These are phyloP conservation scores for Xiphorhynchus erythropygius DNA, from an alignment of 2,797 vertebrate genomes.

Conservation along the genomic window DNA sequence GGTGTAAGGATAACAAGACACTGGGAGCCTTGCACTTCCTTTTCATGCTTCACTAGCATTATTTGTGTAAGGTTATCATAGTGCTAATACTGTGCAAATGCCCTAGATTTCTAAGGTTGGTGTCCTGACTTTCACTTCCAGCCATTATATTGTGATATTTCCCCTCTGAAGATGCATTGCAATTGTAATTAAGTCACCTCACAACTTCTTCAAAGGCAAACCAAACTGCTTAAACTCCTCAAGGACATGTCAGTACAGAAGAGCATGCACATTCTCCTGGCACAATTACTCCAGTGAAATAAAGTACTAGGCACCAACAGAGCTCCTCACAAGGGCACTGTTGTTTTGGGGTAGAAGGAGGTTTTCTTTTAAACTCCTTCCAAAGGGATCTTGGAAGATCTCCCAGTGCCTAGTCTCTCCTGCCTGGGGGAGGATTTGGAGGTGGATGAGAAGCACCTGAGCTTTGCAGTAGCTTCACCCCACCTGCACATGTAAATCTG, in stretches of 20 bases:
- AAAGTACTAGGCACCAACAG: neutral
- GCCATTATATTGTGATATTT: neutral
- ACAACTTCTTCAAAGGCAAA: neutral
- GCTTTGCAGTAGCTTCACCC: neutral
- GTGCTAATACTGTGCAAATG: neutral
- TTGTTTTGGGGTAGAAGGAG: neutral
- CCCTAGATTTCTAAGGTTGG: neutral
- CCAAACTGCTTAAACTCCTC: neutral
- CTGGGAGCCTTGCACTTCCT: neutral
- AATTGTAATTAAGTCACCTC: neutral
- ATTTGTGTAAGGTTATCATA: neutral
- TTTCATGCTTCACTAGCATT: neutral
- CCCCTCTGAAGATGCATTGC: neutral
- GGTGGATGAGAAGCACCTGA: neutral
- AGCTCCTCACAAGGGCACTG: neutral
- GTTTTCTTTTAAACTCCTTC: conserved; percentile 10
- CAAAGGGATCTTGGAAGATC: neutral
- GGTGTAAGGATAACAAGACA: neutral
- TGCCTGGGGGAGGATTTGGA: neutral
- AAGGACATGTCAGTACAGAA: neutral
- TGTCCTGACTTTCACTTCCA: neutral
- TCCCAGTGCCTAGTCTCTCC: neutral
- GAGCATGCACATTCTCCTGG: neutral
- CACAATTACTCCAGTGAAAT: neutral
- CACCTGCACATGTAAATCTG: neutral